Conservation (phyloP, 1,140 invertebrate genomes). For the Drosophila bocqueti region DNA sequence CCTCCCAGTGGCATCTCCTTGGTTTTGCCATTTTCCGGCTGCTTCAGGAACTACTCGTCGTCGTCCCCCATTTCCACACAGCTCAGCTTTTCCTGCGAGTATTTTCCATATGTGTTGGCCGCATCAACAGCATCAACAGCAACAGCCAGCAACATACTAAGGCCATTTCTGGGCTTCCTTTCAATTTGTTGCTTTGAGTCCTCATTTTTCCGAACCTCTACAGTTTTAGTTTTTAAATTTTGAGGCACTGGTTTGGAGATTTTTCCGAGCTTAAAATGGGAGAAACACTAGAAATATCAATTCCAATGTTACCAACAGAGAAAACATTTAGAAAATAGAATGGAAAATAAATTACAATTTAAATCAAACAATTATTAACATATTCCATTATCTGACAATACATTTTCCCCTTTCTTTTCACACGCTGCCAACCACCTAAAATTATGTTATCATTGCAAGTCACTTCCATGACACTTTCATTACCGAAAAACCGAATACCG, state of each 20-base stretch:
- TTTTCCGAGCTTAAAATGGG: not conserved
- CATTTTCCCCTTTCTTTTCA: not conserved
- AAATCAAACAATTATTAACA: not conserved
- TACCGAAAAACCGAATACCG: conserved; percentile 14
- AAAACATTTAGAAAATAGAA: not conserved
- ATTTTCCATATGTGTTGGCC: conserved; percentile 67
- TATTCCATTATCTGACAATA: too few relatives aligned
- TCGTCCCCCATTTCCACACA: conserved; percentile 7
- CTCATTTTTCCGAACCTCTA: not conserved
- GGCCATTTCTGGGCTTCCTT: conserved; percentile 32
- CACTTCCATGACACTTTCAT: conserved; percentile 61
- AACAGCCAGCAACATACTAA: conserved; percentile 40
- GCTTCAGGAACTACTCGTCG: conserved; percentile 16
- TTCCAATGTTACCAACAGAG: not conserved
- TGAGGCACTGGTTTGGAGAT: not conserved
- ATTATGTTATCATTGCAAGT: conserved; percentile 76
- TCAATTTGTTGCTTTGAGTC: conserved; percentile 23
- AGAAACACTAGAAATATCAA: not conserved
- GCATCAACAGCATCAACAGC: conserved; percentile 29
- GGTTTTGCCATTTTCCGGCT: conserved; percentile 37
- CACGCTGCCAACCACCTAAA: conserved; percentile 52
- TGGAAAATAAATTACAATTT: not conserved
- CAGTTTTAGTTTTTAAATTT: conserved; percentile 3
- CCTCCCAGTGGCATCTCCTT: conserved; percentile 46
- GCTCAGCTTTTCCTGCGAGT: conserved; percentile 21